Evolutionary conservation across 1,140 invertebrate species (phyloP).

Genomic region (Macrobrachium rosenbergii): DNA sequence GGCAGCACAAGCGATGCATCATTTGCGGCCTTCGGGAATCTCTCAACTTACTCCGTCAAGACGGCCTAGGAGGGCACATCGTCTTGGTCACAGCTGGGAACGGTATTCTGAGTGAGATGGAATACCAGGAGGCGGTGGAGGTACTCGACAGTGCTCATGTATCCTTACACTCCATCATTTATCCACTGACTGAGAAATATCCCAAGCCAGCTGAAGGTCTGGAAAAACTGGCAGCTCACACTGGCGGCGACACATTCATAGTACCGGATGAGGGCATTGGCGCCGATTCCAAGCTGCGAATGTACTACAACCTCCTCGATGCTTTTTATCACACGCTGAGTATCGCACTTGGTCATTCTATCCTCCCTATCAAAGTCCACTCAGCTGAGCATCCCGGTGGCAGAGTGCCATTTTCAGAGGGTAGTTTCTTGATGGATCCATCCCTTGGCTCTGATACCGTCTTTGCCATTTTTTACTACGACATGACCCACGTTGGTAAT

Average conservation of each 20-base stretch:
- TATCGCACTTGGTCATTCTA: constrained; percentile 37
- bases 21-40: constrained; percentile 61
- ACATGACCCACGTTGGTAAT: constrained; percentile 66
- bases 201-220: constrained; percentile 54
- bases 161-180: constrained; percentile 58
- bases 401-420: constrained; percentile 54
- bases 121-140: constrained; percentile 24
- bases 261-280: constrained; percentile 66
- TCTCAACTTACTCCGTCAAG: constrained; percentile 30
- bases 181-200: constrained; percentile 64
- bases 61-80: constrained; percentile 51
- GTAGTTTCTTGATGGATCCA: constrained; percentile 66
- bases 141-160: constrained; percentile 47
- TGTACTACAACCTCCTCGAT: constrained; percentile 66
- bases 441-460: constrained; percentile 66
- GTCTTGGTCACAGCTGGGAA: constrained; percentile 60
- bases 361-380: constrained; percentile 64
- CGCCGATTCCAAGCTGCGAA: constrained; percentile 63
- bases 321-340: constrained; percentile 59
- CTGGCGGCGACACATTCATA: constrained; percentile 57
- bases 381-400: constrained; percentile 64
- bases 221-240: constrained; percentile 39
- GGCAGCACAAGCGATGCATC: constrained; percentile 56
- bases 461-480: constrained; percentile 67
- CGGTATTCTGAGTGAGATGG: constrained; percentile 38